A percentile compares a stretch with the other conserved stretches of the same genome.
Conservation (phyloP, 2,113 vertebrate species). For the Urocitellus parryii region DNA sequence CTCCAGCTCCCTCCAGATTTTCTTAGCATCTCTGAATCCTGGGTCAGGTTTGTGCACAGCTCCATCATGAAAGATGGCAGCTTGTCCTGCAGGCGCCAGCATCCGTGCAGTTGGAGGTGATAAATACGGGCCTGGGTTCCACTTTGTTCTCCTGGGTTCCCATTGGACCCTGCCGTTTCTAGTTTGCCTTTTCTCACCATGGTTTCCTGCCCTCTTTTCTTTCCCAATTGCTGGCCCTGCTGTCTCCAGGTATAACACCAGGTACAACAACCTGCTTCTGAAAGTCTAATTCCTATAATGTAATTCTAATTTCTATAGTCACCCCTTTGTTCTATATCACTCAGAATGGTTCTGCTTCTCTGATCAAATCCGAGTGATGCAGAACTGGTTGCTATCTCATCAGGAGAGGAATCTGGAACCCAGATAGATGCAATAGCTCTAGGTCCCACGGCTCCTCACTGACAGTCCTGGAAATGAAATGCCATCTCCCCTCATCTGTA, state of each 20-base stretch:
- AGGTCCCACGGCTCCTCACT: background rate
- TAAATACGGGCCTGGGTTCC: background rate
- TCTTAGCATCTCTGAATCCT: background rate
- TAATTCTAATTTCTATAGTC: background rate
- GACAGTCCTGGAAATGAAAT: background rate
- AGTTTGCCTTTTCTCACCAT: background rate
- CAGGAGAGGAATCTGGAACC: background rate
- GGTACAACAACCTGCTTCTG: background rate
- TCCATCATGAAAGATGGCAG: background rate
- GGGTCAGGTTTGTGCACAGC: too few species aligned
- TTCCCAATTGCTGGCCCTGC: background rate
- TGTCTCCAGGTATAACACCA: background rate
- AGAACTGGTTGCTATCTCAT: background rate
- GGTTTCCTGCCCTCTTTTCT: background rate
- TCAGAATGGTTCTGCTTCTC: background rate
- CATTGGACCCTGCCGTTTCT: background rate
- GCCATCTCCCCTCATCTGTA: background rate
- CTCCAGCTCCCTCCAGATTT: background rate
- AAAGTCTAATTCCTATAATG: background rate
- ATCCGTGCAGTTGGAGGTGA: background rate
- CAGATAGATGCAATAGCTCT: background rate
- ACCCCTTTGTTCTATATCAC: background rate
- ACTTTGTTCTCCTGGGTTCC: background rate
- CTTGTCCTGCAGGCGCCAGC: background rate
- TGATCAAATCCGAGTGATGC: background rate